Evolutionary conservation across 2,888 invertebrate species (phyloP).

Genomic region (Agrochola macilenta): DNA sequence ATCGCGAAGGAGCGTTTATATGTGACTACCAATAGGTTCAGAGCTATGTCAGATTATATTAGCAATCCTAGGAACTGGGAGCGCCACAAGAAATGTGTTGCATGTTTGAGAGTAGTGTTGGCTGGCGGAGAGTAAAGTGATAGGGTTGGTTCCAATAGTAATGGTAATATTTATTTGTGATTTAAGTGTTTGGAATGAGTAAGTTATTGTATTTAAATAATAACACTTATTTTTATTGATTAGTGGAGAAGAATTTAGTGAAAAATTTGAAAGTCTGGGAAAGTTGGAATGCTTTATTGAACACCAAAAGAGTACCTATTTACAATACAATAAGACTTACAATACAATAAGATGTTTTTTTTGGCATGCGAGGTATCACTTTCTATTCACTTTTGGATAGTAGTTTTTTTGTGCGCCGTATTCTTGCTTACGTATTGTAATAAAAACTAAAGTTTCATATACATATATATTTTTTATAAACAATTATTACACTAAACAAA

Average conservation of each 20-base stretch:
- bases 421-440: not conserved
- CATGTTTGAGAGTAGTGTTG: not conserved
- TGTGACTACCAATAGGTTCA: slow-evolving; percentile 36
- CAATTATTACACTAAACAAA: not conserved
- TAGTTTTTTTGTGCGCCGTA: not conserved
- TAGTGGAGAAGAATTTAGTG: not conserved
- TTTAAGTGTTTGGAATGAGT: not conserved
- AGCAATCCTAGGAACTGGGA: not conserved
- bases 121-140: no score
- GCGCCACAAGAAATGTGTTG: not conserved
- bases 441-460: not conserved
- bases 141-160: not conserved
- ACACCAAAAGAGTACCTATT: not conserved
- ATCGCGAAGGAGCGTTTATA: slow-evolving; percentile 11
- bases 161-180: not conserved
- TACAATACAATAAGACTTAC: not conserved
- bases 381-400: not conserved
- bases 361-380: not conserved
- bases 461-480: not conserved
- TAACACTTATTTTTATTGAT: not conserved
- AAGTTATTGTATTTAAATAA: not conserved
- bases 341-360: not conserved
- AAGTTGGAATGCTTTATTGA: not conserved
- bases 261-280: not conserved
- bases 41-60: slow-evolving; percentile 34